Evolutionary conservation across 53 echinoderm and acorn worm species (phyloP).

Genomic region (Apostichopus leukothele): DNA sequence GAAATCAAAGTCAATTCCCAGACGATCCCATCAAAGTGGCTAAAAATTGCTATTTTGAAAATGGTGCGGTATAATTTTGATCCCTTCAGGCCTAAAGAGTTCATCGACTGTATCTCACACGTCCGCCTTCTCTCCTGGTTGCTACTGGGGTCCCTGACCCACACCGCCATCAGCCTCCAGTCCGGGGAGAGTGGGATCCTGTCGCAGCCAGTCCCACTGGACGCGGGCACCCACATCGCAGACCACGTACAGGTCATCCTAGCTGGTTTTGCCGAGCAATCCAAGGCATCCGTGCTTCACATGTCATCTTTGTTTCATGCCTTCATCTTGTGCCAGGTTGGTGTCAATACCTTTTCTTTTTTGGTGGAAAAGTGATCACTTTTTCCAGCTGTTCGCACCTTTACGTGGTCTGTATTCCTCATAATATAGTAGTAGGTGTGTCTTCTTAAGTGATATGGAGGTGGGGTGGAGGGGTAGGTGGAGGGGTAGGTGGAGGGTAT

Average conservation of each 20-base stretch:
- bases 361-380: too few species aligned
- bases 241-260: constrained; percentile 95
- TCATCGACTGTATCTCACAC: constrained; percentile 98
- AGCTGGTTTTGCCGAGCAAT: constrained; percentile 99
- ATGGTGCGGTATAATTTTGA: background rate
- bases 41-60: too few species aligned
- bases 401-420: too few species aligned
- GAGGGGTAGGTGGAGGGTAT: too few species aligned
- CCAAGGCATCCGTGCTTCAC: constrained; percentile 93
- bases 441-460: too few species aligned
- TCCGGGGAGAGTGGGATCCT: constrained; percentile 65
- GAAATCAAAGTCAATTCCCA: too few species aligned
- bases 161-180: constrained; percentile 80
- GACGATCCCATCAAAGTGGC: too few species aligned
- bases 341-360: background rate
- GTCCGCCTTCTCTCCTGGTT: constrained; percentile 94
- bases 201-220: constrained; percentile 86
- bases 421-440: too few species aligned
- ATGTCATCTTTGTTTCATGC: constrained; percentile 98
- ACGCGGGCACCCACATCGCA: constrained; percentile 92
- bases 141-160: constrained; percentile 88
- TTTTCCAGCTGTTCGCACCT: too few species aligned
- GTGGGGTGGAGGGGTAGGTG: too few species aligned
- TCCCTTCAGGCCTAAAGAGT: constrained; percentile 84
- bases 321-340: constrained; percentile 97